Conservation (phyloP, 2,888 invertebrate genomes). For the Lasioglossum malachurum region DNA sequence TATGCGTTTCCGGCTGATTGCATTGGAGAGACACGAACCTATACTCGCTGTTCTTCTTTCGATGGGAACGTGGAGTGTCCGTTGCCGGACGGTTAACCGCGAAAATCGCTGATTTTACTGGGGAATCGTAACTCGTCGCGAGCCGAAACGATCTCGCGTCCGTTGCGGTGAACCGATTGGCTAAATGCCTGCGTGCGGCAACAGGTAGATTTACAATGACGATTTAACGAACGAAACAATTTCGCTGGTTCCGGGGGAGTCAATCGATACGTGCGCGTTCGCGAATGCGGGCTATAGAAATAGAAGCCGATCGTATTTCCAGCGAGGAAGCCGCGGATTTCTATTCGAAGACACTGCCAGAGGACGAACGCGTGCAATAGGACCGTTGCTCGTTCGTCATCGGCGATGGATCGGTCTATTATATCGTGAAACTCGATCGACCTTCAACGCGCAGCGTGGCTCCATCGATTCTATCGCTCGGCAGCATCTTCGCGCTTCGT, state of each 20-base stretch:
- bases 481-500: constrained; percentile 15
- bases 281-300: neutral
- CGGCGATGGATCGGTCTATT: constrained; percentile 48
- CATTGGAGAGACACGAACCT: neutral
- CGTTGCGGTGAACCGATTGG: constrained; percentile 50
- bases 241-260: neutral
- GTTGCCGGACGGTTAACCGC: constrained; percentile 15
- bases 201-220: constrained; percentile 64
- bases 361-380: neutral
- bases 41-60: neutral
- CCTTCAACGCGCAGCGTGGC: constrained; percentile 4
- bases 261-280: constrained; percentile 4
- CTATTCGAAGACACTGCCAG: neutral
- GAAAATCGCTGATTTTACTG: constrained; percentile 54
- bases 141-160: constrained; percentile 32
- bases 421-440: constrained; percentile 56
- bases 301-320: neutral
- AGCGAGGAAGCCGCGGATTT: neutral
- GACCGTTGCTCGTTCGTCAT: constrained; percentile 44
- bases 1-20: neutral
- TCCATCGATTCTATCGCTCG: constrained; percentile 9
- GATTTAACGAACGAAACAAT: constrained; percentile 55
- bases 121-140: constrained; percentile 30
- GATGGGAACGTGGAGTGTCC: neutral
- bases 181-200: constrained; percentile 57